phyloP scores from a whole-genome alignment of 1,140 invertebrate genomes.

The Ostrea denselamellosa region DNA sequence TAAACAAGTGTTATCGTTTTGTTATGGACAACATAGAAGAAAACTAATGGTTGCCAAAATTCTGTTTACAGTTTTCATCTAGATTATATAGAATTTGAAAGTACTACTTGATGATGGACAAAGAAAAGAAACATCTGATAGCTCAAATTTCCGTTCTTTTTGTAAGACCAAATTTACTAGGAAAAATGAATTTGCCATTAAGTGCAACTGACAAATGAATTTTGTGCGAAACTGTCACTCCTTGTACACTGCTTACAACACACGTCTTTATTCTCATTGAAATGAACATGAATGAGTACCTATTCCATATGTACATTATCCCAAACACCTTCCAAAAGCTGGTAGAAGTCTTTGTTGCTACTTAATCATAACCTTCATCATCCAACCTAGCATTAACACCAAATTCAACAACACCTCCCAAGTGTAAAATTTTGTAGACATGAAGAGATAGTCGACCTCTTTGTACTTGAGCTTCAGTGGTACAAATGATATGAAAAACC shows the following conservation, averaged over 20 bases:
- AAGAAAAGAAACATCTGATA: background rate
- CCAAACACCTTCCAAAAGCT: too few relatives aligned
- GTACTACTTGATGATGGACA: background rate
- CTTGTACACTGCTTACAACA: too few relatives aligned
- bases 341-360: too few relatives aligned
- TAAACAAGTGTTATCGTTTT: constrained; percentile 32
- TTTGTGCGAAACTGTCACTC: too few relatives aligned
- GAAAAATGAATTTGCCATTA: too few relatives aligned
- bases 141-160: background rate
- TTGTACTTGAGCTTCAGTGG: background rate
- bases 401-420: too few relatives aligned
- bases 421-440: background rate
- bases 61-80: constrained; percentile 8
- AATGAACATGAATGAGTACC: too few relatives aligned
- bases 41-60: background rate
- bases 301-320: too few relatives aligned
- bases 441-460: background rate
- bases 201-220: too few relatives aligned
- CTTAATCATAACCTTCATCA: too few relatives aligned
- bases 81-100: background rate
- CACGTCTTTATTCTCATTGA: too few relatives aligned
- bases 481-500: background rate
- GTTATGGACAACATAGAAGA: constrained; percentile 21
- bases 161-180: background rate
- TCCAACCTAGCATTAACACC: too few relatives aligned